Percentiles rank a stretch among this genome's conserved stretches.
Conservation (phyloP, 2,888 invertebrate genomes). For the Tetheella fluctuosa region DNA sequence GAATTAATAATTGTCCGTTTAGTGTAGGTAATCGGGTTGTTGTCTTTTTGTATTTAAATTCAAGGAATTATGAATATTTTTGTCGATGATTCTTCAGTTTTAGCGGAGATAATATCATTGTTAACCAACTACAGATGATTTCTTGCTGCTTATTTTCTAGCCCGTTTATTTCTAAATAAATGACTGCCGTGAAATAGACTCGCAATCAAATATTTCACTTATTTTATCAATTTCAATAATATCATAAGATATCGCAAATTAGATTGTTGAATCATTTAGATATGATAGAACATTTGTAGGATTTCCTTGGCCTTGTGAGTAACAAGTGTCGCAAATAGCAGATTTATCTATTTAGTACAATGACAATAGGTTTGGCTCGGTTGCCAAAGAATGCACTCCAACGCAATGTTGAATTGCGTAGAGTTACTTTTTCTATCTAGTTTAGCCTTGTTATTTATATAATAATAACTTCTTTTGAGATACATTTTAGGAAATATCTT, state of each 20-base stretch:
- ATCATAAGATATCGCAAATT: not conserved
- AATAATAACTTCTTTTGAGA: too few species aligned
- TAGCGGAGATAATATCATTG: too few species aligned
- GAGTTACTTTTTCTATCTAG: slow-evolving; percentile 30
- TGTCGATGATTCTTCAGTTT: not conserved
- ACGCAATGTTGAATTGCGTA: slow-evolving; percentile 43
- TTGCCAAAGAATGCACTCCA: slow-evolving; percentile 61
- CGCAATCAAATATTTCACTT: not conserved
- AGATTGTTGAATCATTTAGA: not conserved
- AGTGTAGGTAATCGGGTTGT: not conserved
- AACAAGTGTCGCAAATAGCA: slow-evolving; percentile 46
- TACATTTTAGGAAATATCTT: too few species aligned
- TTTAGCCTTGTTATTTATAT: slow-evolving; percentile 31
- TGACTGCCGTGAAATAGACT: not conserved
- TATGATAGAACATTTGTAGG: not conserved
- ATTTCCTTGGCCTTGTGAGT: slow-evolving; percentile 25
- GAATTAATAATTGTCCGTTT: not conserved
- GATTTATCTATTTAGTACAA: slow-evolving; percentile 37
- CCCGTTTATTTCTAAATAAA: not conserved
- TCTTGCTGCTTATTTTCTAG: not conserved
- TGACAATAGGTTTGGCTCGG: slow-evolving; percentile 51
- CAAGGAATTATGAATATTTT: not conserved
- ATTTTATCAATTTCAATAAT: not conserved
- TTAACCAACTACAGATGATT: too few species aligned
- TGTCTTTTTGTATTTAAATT: not conserved